These are phyloP conservation scores for Drosophila pseudotalamancana DNA, from an alignment of 2,888 invertebrate genomes.

Conservation along the genomic window DNA sequence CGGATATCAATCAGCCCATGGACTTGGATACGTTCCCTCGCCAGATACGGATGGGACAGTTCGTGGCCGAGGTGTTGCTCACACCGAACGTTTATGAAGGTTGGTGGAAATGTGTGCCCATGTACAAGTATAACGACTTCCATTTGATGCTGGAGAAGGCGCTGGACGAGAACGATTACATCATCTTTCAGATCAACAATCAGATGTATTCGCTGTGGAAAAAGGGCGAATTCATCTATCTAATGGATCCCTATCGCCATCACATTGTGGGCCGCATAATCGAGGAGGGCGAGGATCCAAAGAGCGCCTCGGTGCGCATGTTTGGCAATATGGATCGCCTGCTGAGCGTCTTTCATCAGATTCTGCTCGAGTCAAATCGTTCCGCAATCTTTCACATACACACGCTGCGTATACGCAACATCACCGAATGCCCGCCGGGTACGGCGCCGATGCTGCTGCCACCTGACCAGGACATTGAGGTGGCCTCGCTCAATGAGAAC, in stretches of 20 bases:
- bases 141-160: slow-evolving; percentile 62
- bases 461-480: slow-evolving; percentile 61
- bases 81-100: slow-evolving; percentile 62
- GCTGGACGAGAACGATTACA: slow-evolving; percentile 61
- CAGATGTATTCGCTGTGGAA: slow-evolving; percentile 82
- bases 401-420: slow-evolving; percentile 60
- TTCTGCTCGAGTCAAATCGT: slow-evolving; percentile 78
- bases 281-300: slow-evolving; percentile 65
- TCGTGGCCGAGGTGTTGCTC: slow-evolving; percentile 65
- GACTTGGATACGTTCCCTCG: slow-evolving; percentile 77
- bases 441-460: slow-evolving; percentile 62
- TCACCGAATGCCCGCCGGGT: slow-evolving; percentile 64
- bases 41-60: slow-evolving; percentile 79
- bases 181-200: slow-evolving; percentile 80
- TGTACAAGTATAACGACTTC: slow-evolving; percentile 73
- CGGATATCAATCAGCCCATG: slow-evolving; percentile 55
- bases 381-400: slow-evolving; percentile 77
- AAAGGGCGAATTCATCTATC: slow-evolving; percentile 75
- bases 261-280: slow-evolving; percentile 68
- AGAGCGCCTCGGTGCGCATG: slow-evolving; percentile 79
- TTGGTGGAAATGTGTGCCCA: slow-evolving; percentile 81
- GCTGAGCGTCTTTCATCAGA: slow-evolving; percentile 77
- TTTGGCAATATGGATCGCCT: slow-evolving; percentile 75
- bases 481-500: slow-evolving; percentile 75
- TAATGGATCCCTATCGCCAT: slow-evolving; percentile 83